These are phyloP conservation scores for Ceratitis capitata DNA, from an alignment of 1,140 invertebrate species.

Conservation along the genomic window DNA sequence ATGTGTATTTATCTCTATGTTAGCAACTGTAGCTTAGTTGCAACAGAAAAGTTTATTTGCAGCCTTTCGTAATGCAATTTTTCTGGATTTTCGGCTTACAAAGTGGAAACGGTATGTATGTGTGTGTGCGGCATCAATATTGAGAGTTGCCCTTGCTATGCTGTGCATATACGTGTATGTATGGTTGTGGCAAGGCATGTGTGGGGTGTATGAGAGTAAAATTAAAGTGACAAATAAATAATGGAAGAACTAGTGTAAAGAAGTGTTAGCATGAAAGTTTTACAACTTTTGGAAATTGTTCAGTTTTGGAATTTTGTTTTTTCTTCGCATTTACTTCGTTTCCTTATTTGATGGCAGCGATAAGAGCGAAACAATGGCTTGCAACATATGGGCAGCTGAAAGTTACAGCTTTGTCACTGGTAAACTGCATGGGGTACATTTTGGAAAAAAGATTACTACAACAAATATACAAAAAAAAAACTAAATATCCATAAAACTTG, in stretches of 20 bases:
- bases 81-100: slow-evolving; percentile 14
- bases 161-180: too few relatives aligned
- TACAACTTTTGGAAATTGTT: neutral
- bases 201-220: neutral
- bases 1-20: slow-evolving; percentile 19
- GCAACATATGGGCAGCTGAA: neutral
- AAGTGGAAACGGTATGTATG: too few relatives aligned
- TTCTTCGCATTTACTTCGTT: neutral
- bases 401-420: neutral
- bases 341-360: neutral
- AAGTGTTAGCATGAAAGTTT: neutral
- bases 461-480: neutral
- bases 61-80: slow-evolving; percentile 28
- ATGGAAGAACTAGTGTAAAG: neutral
- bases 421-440: neutral
- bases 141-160: too few relatives aligned
- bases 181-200: neutral
- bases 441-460: neutral
- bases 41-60: neutral
- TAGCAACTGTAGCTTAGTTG: neutral
- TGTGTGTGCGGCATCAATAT: neutral
- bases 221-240: neutral
- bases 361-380: neutral
- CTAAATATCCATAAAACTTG: neutral
- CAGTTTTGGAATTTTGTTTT: too few relatives aligned